A percentile compares a stretch with the other conserved stretches of the same genome.
These are phyloP conservation scores for Drosophila biarmipes DNA, from an alignment of 1,140 invertebrate species.

Conservation along the genomic window DNA sequence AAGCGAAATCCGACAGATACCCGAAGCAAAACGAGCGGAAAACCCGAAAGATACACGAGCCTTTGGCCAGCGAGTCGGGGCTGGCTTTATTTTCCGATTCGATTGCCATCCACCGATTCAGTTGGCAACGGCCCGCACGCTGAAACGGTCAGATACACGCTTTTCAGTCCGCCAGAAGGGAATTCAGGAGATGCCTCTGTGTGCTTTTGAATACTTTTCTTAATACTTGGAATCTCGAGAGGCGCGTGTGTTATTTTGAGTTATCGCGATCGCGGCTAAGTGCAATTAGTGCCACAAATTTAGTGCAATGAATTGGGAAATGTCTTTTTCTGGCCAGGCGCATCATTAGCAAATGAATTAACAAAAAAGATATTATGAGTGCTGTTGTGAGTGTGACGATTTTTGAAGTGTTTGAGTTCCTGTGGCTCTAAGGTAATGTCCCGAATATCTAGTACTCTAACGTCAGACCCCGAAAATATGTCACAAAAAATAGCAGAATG, in stretches of 20 bases:
- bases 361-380: slow-evolving; percentile 11
- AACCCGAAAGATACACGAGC: slow-evolving; percentile 26
- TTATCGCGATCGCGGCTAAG: slow-evolving; percentile 74
- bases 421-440: slow-evolving; percentile 43
- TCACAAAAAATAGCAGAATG: slow-evolving; percentile 29
- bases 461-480: slow-evolving; percentile 51
- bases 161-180: slow-evolving; percentile 2
- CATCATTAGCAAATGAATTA: slow-evolving; percentile 37
- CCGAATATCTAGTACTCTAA: slow-evolving; percentile 27
- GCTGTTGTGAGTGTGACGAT: slow-evolving; percentile 20
- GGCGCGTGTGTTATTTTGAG: slow-evolving; percentile 71
- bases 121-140: slow-evolving; percentile 81
- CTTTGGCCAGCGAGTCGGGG: slow-evolving; percentile 33
- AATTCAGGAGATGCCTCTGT: slow-evolving; percentile 7
- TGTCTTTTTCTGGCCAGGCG: slow-evolving; percentile 26
- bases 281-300: slow-evolving; percentile 78
- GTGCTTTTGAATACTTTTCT: slow-evolving; percentile 24
- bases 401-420: slow-evolving; percentile 17
- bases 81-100: slow-evolving; percentile 54
- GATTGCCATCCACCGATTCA: slow-evolving; percentile 54
- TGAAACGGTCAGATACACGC: slow-evolving; percentile 57
- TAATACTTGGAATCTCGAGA: slow-evolving; percentile 49
- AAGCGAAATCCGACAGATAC: slow-evolving; percentile 15
- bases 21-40: slow-evolving; percentile 6
- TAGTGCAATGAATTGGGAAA: slow-evolving; percentile 70